Percentiles rank a stretch among this genome's conserved stretches.
These are phyloP conservation scores for Conopomorpha cramerella DNA, from an alignment of 1,140 invertebrate species.

Conservation along the genomic window DNA sequence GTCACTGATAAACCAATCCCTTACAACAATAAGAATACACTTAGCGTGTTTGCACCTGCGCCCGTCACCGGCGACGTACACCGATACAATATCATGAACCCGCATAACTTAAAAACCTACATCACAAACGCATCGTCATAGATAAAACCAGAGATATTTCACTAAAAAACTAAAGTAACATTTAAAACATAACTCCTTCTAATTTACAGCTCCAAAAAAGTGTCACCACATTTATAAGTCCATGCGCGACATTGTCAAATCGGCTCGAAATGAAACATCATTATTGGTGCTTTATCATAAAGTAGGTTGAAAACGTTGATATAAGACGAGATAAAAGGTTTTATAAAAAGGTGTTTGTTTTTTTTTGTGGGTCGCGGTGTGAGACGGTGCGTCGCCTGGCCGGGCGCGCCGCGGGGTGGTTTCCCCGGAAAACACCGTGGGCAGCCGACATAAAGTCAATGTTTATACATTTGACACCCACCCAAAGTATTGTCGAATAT, in stretches of 20 bases:
- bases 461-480: constrained; percentile 47
- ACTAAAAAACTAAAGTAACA: constrained; percentile 9
- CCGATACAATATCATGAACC: constrained; percentile 34
- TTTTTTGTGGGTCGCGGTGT: constrained; percentile 45
- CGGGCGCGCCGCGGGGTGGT: constrained; percentile 43
- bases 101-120: constrained; percentile 26
- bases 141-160: not conserved
- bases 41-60: constrained; percentile 60
- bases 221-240: constrained; percentile 34
- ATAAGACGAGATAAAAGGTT: constrained; percentile 37
- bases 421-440: constrained; percentile 35
- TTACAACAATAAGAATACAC: constrained; percentile 58
- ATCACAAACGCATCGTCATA: constrained; percentile 8
- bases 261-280: constrained; percentile 50
- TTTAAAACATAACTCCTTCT: constrained; percentile 6
- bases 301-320: constrained; percentile 38
- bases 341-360: constrained; percentile 37
- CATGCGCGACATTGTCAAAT: constrained; percentile 28
- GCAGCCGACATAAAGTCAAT: constrained; percentile 29
- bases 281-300: constrained; percentile 55
- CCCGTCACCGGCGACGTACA: constrained; percentile 10
- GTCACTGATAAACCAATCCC: constrained; percentile 56
- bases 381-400: constrained; percentile 45
- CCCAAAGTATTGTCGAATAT: too few species aligned
- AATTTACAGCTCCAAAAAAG: constrained; percentile 17